Percentiles rank a stretch among this genome's conserved stretches.
phyloP scores from a whole-genome alignment of 2,888 invertebrate species.

The Laspeyria flexula region DNA sequence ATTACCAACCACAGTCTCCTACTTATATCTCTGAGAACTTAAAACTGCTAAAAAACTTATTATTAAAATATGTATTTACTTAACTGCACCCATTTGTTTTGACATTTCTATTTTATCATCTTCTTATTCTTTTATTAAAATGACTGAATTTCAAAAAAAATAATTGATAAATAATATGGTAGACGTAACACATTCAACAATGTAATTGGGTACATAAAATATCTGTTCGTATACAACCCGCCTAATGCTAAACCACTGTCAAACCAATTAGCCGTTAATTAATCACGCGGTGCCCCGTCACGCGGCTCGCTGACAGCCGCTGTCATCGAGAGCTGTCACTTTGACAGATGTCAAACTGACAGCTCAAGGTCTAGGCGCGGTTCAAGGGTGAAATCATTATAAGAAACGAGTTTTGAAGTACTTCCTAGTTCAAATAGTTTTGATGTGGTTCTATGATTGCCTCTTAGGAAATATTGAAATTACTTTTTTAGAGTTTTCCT shows the following conservation, averaged over 20 bases:
- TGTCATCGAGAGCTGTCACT: constrained; percentile 49
- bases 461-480: not conserved
- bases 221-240: constrained; percentile 27
- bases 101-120: too few relatives aligned
- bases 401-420: constrained; percentile 12
- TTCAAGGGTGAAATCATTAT: constrained; percentile 49
- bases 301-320: constrained; percentile 59
- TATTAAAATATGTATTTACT: too few relatives aligned
- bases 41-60: too few relatives aligned
- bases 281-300: constrained; percentile 62
- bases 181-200: too few relatives aligned
- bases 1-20: too few relatives aligned
- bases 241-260: constrained; percentile 53
- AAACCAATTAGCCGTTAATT: constrained; percentile 67
- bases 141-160: too few relatives aligned
- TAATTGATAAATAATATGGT: too few relatives aligned
- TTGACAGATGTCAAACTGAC: constrained; percentile 72
- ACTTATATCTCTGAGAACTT: too few relatives aligned
- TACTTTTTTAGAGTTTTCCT: too few relatives aligned
- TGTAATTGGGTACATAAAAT: too few relatives aligned
- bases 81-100: too few relatives aligned
- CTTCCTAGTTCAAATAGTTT: constrained; percentile 27
- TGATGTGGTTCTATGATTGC: not conserved
- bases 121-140: too few relatives aligned
- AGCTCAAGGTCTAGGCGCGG: constrained; percentile 60